Conservation (phyloP, 1,140 invertebrate genomes). For the Lethocerus indicus region DNA sequence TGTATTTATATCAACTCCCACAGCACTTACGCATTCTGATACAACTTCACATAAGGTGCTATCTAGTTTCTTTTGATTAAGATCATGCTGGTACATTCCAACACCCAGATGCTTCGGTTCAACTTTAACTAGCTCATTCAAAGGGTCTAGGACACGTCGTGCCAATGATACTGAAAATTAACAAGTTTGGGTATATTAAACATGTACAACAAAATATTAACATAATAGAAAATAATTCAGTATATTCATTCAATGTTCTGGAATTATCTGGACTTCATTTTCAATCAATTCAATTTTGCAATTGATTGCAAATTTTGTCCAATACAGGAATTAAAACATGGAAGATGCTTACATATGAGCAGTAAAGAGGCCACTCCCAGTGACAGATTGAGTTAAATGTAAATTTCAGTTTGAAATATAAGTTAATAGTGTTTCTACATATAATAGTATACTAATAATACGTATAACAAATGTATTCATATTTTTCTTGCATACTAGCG, state of each 20-base stretch:
- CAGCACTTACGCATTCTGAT: slow-evolving; percentile 76
- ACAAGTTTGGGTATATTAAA: background rate
- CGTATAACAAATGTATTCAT: slow-evolving; percentile 23
- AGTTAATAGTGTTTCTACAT: no score
- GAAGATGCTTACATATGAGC: no score
- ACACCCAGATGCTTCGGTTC: slow-evolving; percentile 81
- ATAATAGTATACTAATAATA: background rate
- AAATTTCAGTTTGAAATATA: no score
- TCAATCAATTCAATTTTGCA: no score
- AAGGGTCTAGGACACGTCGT: slow-evolving; percentile 68
- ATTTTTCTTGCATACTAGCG: no score
- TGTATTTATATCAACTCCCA: slow-evolving; percentile 79
- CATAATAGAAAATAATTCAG: background rate
- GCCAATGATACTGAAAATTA: slow-evolving; percentile 71
- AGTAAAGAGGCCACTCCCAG: no score
- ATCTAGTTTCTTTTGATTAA: slow-evolving; percentile 56
- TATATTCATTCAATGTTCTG: no score
- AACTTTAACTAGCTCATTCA: slow-evolving; percentile 81
- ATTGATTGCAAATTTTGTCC: no score
- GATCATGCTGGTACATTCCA: slow-evolving; percentile 86
- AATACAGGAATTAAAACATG: no score
- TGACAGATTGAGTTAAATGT: no score
- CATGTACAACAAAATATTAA: background rate
- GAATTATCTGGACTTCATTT: no score
- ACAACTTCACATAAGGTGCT: slow-evolving; percentile 54